Base-by-base conservation (phyloP, 2,797 vertebrate genomes). In the Zenarchopterus dispar region DNA sequence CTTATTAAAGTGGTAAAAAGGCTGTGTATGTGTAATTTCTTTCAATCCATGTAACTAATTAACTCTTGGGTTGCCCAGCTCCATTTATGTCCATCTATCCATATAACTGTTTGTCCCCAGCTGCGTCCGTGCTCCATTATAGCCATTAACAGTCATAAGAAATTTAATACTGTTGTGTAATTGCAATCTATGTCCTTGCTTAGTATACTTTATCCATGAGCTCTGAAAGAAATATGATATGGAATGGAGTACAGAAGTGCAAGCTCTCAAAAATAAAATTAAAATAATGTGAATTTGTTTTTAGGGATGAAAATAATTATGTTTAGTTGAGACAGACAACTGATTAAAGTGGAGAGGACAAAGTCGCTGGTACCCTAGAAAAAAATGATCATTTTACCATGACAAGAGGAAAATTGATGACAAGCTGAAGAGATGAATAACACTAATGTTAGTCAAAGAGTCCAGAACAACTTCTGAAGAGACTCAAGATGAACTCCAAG, bases 221-320 rank as follows among this genome's bases (percentile, higher is more conserved):
- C 33, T 55, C 49, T 75, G 16, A 78, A 48, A 62, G n/a, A 66
- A 56, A 79, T 77, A 23, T 63, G 56, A 51, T 24, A 79, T 33
- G 48, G 52, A 47, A 70, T 36, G 54, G 56, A 55, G 8, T 46
- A n/a, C 53, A 16, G 24, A 50, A 55, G 41, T 16, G 5, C 47
- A 5, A 13, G 11, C 33, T 36, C 33, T 13, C 33, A 1, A 36
- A 36, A 36, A 36, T 36, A 2, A 65, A 51, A 26, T 22, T 43
- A 13, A 26, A 13, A 2, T 4, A 10, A 5, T 39, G 22, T 42
- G 26, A 75, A 3, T 28, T 36, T 19, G 36, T 58, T 41, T 51
- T 31, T 5, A 47, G 1, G 18, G 10, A 19, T 31, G 10, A 19
- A 31, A 15, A 52, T 19, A 15, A 28, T 36, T 36, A 11, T 36